These are phyloP conservation scores for Diachasmimorpha longicaudata DNA, from an alignment of 1,140 invertebrate genomes.

Conservation along the genomic window DNA sequence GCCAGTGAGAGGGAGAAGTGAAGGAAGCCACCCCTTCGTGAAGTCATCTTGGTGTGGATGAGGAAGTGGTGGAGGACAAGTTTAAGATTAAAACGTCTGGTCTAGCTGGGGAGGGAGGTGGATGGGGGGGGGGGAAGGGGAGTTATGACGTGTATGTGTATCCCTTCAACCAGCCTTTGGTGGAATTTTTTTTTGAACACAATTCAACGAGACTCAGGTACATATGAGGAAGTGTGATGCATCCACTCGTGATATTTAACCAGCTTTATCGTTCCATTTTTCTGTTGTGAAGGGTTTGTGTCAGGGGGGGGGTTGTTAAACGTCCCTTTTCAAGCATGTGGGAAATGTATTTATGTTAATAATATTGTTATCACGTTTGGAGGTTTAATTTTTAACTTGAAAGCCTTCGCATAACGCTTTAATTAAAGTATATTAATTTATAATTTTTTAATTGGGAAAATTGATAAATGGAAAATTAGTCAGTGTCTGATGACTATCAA, in stretches of 20 bases:
- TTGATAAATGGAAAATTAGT: no score
- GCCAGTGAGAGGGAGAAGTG: not conserved
- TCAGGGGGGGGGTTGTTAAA: no score
- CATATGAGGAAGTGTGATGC: not conserved
- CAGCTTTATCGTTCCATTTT: not conserved
- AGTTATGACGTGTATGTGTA: not conserved
- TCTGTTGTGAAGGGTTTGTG: not conserved
- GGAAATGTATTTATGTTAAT: no score
- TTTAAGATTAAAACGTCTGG: conserved; percentile 1
- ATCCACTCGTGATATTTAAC: not conserved
- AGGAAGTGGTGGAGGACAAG: not conserved
- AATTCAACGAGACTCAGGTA: not conserved
- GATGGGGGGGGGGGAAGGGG: no score
- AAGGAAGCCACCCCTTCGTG: not conserved
- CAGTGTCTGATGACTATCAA: no score
- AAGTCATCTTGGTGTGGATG: not conserved
- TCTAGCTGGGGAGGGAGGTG: not conserved
- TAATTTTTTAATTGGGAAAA: no score
- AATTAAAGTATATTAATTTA: no score
- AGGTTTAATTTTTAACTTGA: no score
- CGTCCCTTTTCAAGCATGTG: no score
- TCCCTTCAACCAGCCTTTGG: not conserved
- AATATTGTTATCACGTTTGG: no score
- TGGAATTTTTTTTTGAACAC: not conserved
- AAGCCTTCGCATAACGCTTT: no score